phyloP scores from a whole-genome alignment of 2,113 vertebrate species.

The Edolisoma coerulescens region DNA sequence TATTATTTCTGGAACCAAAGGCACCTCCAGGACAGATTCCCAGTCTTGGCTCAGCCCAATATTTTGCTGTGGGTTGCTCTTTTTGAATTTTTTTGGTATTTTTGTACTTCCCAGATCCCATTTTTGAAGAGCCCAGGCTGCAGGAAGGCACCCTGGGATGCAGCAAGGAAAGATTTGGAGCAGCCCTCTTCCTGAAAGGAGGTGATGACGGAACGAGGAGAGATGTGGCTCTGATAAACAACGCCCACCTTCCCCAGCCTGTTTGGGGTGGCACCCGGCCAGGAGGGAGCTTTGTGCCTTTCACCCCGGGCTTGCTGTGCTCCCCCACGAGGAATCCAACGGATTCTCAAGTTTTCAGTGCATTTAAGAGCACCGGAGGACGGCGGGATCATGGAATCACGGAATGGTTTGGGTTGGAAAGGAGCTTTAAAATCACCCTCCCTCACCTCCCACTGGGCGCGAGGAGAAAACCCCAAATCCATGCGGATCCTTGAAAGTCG shows the following conservation, averaged over 20 bases:
- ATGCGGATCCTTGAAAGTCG: not conserved
- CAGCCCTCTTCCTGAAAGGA: constrained; percentile 58
- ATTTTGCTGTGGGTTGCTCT: not conserved
- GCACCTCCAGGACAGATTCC: constrained; percentile 14
- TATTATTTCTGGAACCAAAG: constrained; percentile 45
- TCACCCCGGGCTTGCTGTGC: not conserved
- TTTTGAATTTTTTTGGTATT: not conserved
- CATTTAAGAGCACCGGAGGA: not conserved
- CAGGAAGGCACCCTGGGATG: constrained; percentile 19
- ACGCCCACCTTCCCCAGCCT: constrained; percentile 58
- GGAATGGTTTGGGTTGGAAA: not conserved
- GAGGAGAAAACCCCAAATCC: not conserved
- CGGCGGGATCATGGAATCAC: fast-evolving
- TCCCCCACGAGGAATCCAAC: not conserved
- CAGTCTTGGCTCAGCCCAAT: not conserved
- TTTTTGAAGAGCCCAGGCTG: constrained; percentile 3
- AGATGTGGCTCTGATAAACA: constrained; percentile 67
- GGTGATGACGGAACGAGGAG: constrained; percentile 30
- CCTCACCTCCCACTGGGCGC: not conserved
- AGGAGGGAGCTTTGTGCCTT: constrained; percentile 40
- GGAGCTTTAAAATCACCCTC: not conserved
- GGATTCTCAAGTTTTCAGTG: not conserved
- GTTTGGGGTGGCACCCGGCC: constrained; percentile 64
- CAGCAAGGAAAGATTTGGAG: constrained; percentile 28
- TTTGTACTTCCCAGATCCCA: not conserved